A percentile compares a stretch with the other conserved stretches of the same genome.
These are phyloP conservation scores for Rachycentron canadum DNA, from an alignment of 2,797 vertebrate species.

Conservation along the genomic window DNA sequence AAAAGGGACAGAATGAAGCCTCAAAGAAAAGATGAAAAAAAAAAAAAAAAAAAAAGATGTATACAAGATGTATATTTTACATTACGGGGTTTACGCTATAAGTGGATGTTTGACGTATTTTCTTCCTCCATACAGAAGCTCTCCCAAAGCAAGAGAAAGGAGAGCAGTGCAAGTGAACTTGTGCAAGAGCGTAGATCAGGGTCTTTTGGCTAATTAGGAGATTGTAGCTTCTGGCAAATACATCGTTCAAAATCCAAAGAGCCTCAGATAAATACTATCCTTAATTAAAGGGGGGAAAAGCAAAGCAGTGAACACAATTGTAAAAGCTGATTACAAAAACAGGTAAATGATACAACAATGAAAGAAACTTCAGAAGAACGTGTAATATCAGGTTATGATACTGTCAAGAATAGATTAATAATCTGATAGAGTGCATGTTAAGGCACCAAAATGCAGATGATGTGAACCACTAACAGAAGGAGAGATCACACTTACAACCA, in stretches of 20 bases:
- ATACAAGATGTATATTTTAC: conserved; percentile 4
- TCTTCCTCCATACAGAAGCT: background rate
- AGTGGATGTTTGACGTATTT: background rate
- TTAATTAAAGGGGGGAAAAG: no score
- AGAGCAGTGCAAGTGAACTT: background rate
- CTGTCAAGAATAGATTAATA: background rate
- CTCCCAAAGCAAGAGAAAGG: background rate
- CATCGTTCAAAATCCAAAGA: background rate
- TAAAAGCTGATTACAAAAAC: background rate
- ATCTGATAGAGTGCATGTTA: conserved; percentile 6
- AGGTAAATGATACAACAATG: background rate
- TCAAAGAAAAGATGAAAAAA: background rate
- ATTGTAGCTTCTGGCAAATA: background rate
- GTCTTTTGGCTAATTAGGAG: background rate
- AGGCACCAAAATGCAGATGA: background rate
- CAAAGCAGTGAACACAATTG: background rate
- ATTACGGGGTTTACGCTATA: background rate
- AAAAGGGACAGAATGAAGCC: background rate
- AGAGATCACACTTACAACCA: background rate
- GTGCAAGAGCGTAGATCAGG: background rate
- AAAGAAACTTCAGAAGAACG: background rate
- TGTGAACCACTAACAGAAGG: background rate
- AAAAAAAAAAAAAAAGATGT: no score
- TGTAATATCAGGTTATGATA: no score
- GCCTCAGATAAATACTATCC: background rate